A percentile compares a stretch with the other conserved stretches of the same genome.
Evolutionary conservation across 2,888 invertebrate genomes (phyloP).

Genomic region (Pristionchus japonicus): DNA sequence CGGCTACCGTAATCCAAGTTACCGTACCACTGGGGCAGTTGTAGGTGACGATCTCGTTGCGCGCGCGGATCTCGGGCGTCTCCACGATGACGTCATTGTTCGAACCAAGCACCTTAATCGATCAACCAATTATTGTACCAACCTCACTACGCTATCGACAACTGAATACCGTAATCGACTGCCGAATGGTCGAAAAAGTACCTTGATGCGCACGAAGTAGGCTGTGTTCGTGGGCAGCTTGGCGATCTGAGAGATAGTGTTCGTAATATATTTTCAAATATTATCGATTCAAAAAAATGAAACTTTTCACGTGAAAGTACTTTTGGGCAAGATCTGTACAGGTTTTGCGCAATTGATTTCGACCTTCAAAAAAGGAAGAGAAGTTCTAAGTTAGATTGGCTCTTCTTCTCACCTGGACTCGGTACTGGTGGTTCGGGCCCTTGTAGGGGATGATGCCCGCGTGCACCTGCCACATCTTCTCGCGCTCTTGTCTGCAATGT

Average conservation of each 20-base stretch:
- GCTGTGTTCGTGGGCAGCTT: slow-evolving; percentile 73
- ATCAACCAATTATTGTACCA: no score
- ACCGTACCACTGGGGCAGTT: slow-evolving; percentile 69
- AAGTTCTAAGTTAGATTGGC: neutral
- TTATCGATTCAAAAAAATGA: neutral
- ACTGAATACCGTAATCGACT: no score
- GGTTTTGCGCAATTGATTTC: no score
- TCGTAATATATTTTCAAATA: no score
- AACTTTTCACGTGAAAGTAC: neutral
- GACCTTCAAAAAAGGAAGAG: no score
- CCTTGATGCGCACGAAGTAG: slow-evolving; percentile 74
- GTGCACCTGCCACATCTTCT: slow-evolving; percentile 73
- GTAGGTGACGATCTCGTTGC: slow-evolving; percentile 74
- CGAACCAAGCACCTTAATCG: slow-evolving; percentile 72
- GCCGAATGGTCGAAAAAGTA: no score
- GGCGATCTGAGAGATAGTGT: slow-evolving; percentile 65
- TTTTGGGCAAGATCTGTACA: no score
- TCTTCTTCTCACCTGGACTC: slow-evolving; percentile 65
- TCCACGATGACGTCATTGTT: slow-evolving; percentile 74
- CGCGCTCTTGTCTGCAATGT: slow-evolving; percentile 63
- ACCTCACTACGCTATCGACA: no score
- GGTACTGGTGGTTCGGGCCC: slow-evolving; percentile 74
- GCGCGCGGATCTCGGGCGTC: slow-evolving; percentile 74
- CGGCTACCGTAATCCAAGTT: neutral
- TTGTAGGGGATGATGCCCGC: slow-evolving; percentile 75